These are phyloP conservation scores for Plemyria rubiginata DNA, from an alignment of 2,888 invertebrate genomes.

Conservation along the genomic window DNA sequence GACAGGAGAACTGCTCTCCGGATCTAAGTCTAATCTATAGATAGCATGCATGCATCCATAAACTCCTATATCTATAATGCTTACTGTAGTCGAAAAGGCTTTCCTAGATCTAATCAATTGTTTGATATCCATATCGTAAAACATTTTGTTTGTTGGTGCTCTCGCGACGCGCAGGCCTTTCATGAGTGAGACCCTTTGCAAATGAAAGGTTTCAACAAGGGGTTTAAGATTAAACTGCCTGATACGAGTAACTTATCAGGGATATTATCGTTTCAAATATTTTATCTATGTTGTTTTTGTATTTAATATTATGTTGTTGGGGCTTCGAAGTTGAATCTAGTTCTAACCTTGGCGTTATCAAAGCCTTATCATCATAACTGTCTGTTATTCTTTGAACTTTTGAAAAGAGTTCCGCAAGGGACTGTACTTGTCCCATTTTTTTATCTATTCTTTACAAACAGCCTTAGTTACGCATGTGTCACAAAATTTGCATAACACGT, in stretches of 20 bases:
- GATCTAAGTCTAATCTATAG: too few species aligned
- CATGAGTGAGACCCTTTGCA: slow-evolving; percentile 13
- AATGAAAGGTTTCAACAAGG: slow-evolving; percentile 19
- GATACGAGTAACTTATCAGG: slow-evolving; percentile 8
- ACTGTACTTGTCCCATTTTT: background rate
- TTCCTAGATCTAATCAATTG: background rate
- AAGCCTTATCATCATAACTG: background rate
- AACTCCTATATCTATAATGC: background rate
- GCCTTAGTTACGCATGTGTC: background rate
- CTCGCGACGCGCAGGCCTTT: slow-evolving; percentile 13
- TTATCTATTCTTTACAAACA: slow-evolving; percentile 1
- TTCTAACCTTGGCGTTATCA: background rate
- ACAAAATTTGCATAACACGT: slow-evolving; percentile 14
- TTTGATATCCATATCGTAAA: slow-evolving; percentile 14
- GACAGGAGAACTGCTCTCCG: too few species aligned
- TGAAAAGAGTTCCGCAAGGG: background rate
- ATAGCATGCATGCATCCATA: too few species aligned
- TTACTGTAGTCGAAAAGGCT: background rate
- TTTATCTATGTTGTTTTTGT: slow-evolving; percentile 1
- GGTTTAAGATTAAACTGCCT: slow-evolving; percentile 10
- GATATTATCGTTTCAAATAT: background rate
- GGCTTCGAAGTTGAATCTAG: background rate
- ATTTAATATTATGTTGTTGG: background rate
- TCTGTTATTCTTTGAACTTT: background rate
- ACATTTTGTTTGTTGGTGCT: slow-evolving; percentile 11